Evolutionary conservation across 2,113 vertebrate species (phyloP), one percentile per base, ranked within the genome.

Genomic region (Opisthocomus hoazin): DNA sequence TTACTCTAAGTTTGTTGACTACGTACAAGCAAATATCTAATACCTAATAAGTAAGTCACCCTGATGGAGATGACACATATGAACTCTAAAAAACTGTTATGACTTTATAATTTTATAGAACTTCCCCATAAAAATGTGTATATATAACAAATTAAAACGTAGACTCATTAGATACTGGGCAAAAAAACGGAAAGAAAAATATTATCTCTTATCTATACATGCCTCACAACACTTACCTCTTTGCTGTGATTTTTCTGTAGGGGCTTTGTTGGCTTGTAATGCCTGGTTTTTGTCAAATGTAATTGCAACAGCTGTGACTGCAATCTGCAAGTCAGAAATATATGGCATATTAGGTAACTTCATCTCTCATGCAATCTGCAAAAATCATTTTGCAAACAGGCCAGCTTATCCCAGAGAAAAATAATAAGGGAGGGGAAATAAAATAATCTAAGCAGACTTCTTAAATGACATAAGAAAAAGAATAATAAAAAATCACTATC

Each of bases 281-380:
- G 97, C 95, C 96, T 99, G 99, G 77, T 99, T 98, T 98, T 99
- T 99, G 96, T 99, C 99, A 71, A 98, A 99, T 15, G 99, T 99
- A 98, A 99, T 99, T 73, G 99, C 99, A 95, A 99, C 99, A 11
- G 99, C 99, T 56, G 99, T 99, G 94, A 99, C 99, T 18, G 99
- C 98, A 39, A 99, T 99, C 99, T 99, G 96, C 9, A 96, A 94
- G 97, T 88, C 56, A 96, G 6, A 94, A 86, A 93, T 37, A 51
- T 7, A 77, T 30, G 39, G n/a, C 19, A 13, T 16, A 76, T 84
- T 65, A 90, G 46, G 10, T 30, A 56, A 74, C 1, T 32, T 46
- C 9, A 73, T 46, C 14, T 79, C 57, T 60, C 9, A 5, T 21
- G 29, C 37, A 60, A 68, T 37, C n/a, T 51, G 56, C 56, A 92